Conservation (phyloP, 2,797 vertebrate species). For the Toxotes lorentzi region DNA sequence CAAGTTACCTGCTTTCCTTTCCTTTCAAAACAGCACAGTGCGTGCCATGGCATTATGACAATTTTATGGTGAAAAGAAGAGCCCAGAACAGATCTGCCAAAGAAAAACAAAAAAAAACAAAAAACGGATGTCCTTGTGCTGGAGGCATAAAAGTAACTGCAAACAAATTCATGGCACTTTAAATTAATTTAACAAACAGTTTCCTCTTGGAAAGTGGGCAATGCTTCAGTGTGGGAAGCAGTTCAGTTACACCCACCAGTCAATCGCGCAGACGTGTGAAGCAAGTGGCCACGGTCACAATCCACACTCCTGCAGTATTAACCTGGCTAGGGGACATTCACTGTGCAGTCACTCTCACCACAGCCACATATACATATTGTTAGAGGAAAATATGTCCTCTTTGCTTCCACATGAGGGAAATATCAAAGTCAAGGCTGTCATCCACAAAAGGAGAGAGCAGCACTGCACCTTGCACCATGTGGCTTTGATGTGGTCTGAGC, state of each 20-base stretch:
- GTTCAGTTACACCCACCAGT: not conserved
- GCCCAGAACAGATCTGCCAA: slow-evolving; percentile 19
- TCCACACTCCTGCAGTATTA: slow-evolving; percentile 16
- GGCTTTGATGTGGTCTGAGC: slow-evolving; percentile 63
- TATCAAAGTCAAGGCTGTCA: slow-evolving; percentile 47
- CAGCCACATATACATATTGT: slow-evolving; percentile 20
- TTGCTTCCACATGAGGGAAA: slow-evolving; percentile 12
- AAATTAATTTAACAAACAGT: not conserved
- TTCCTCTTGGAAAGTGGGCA: not conserved
- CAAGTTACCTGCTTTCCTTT: slow-evolving; percentile 30
- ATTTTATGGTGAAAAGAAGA: slow-evolving; percentile 12
- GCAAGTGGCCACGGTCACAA: not conserved
- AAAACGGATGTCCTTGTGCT: not conserved
- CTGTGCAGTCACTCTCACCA: slow-evolving; percentile 10
- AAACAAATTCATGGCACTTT: not conserved
- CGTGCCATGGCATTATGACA: slow-evolving; percentile 15
- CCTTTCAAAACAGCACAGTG: slow-evolving; percentile 16
- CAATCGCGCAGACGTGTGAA: not conserved
- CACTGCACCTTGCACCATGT: slow-evolving; percentile 42
- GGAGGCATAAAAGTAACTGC: slow-evolving; percentile 4
- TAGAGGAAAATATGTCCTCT: slow-evolving; percentile 27
- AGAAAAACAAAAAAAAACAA: not conserved
- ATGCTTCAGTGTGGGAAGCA: not conserved
- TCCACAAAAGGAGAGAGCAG: slow-evolving; percentile 29
- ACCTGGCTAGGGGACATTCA: not conserved